Conservation (phyloP, 1,140 invertebrate species). For the Drosophila rufa region DNA sequence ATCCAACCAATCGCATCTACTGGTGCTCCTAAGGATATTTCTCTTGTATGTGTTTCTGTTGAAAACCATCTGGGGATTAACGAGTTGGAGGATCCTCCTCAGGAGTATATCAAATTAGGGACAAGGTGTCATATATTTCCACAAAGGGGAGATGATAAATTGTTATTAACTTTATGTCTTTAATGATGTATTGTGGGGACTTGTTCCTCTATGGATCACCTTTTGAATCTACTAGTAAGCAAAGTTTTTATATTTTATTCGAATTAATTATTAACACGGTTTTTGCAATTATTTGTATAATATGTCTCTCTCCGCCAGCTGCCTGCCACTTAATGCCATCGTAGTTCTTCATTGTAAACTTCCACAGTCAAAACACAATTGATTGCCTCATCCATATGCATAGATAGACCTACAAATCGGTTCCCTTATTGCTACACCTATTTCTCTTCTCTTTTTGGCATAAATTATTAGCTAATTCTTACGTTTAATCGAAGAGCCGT, state of each 20-base stretch:
- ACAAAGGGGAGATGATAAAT: neutral
- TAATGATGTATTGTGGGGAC: neutral
- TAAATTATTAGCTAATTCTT: neutral
- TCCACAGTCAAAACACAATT: neutral
- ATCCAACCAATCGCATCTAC: constrained; percentile 11
- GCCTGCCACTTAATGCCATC: neutral
- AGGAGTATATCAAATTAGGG: constrained; percentile 5
- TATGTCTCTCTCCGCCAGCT: neutral
- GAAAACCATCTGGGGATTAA: neutral
- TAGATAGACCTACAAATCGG: neutral
- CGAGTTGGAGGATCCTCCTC: too few species aligned
- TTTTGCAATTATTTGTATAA: neutral
- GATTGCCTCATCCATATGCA: constrained; percentile 6
- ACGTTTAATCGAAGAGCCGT: neutral
- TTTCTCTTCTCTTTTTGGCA: neutral
- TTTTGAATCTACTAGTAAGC: neutral
- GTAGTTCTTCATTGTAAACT: neutral
- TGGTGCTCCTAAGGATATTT: constrained; percentile 1
- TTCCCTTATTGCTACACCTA: too few species aligned
- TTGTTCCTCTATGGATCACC: too few species aligned
- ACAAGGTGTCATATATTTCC: neutral
- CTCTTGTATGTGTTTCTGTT: too few species aligned
- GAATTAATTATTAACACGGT: too few species aligned
- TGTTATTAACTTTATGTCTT: neutral
- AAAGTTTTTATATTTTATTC: neutral